Conservation (phyloP, 2,888 invertebrate genomes). For the Orthosia incerta region DNA sequence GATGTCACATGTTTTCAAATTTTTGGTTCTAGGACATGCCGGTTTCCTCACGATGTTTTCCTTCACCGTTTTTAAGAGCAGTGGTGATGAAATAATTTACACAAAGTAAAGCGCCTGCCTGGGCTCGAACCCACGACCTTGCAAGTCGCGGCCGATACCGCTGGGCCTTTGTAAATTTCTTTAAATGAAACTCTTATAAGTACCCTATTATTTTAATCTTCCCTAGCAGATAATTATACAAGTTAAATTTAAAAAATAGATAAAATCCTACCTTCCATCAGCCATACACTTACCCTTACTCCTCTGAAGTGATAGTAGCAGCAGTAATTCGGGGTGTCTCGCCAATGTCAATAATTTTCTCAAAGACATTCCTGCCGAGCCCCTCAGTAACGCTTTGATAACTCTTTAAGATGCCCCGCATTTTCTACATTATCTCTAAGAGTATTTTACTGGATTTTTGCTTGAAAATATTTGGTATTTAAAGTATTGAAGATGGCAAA, state of each 20-base stretch:
- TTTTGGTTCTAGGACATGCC: no score
- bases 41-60: no score
- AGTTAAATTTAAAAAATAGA: neutral
- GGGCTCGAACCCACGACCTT: no score
- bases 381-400: constrained; percentile 84
- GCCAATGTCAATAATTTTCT: constrained; percentile 82
- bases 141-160: no score
- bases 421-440: constrained; percentile 61
- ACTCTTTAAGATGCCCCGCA: constrained; percentile 82
- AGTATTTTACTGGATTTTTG: constrained; percentile 39
- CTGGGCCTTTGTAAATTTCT: no score
- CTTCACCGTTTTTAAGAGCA: no score
- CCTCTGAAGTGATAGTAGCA: constrained; percentile 70
- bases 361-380: constrained; percentile 84
- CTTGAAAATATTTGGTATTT: constrained; percentile 21
- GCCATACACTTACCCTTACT: constrained; percentile 54
- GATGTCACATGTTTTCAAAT: no score
- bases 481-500: neutral
- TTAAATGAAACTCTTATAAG: no score
- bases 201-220: no score
- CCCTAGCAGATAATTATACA: no score
- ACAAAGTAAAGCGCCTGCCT: no score
- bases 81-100: no score
- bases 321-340: constrained; percentile 77
- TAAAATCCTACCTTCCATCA: neutral